phyloP scores from a whole-genome alignment of 2,797 vertebrate species.

The Carduelis carduelis region DNA sequence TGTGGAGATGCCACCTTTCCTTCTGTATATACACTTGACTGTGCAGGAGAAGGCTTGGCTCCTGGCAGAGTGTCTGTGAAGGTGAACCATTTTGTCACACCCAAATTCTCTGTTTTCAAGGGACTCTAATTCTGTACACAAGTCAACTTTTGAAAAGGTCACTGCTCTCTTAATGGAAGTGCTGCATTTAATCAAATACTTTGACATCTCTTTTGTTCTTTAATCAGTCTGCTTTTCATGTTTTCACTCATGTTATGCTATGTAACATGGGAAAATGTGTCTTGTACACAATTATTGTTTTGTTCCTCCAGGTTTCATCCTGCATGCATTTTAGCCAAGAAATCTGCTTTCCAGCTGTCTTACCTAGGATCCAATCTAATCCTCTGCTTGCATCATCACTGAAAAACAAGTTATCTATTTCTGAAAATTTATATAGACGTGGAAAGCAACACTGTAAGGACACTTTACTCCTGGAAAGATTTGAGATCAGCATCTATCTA shows the following conservation, averaged over 20 bases:
- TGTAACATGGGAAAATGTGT: neutral
- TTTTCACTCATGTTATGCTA: neutral
- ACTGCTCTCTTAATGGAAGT: neutral
- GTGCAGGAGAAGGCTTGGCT: neutral
- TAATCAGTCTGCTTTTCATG: neutral
- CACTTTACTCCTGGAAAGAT: neutral
- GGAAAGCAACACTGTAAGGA: neutral
- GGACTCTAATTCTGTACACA: neutral
- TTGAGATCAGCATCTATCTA: neutral
- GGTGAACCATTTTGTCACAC: neutral
- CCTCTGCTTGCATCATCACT: neutral
- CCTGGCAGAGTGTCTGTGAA: neutral
- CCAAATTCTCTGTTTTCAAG: neutral
- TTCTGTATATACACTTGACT: accelerated
- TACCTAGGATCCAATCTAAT: neutral
- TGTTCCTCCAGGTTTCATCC: neutral
- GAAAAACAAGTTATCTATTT: neutral
- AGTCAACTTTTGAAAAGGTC: neutral
- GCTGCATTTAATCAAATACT: neutral
- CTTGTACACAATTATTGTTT: neutral
- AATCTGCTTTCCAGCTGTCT: neutral
- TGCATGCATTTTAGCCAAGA: neutral
- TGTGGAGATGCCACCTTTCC: neutral
- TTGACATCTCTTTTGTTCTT: neutral
- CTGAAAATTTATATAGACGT: neutral